These are phyloP conservation scores for Petrolisthes cinctipes DNA, from an alignment of 2,888 invertebrate genomes.

Conservation along the genomic window DNA sequence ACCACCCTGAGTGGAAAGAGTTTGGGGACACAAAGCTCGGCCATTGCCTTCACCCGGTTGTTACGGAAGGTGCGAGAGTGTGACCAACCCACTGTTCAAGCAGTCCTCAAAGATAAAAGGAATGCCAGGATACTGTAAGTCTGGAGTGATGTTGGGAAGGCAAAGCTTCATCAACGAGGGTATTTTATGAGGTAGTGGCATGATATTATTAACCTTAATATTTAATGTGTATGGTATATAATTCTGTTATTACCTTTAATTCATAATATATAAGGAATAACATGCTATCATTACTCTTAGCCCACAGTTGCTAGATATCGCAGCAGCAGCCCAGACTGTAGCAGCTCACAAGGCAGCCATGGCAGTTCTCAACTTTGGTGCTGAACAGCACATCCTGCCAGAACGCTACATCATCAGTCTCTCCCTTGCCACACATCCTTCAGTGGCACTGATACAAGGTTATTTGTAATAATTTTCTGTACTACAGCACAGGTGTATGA, in stretches of 20 bases:
- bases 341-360: constrained; percentile 79
- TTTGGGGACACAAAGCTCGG: constrained; percentile 77
- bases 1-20: constrained; percentile 74
- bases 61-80: constrained; percentile 76
- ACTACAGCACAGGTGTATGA: no score
- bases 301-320: constrained; percentile 78
- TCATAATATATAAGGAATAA: constrained; percentile 10
- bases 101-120: constrained; percentile 74
- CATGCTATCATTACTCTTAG: constrained; percentile 68
- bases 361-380: constrained; percentile 75
- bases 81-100: constrained; percentile 75
- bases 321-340: constrained; percentile 79
- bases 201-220: not conserved
- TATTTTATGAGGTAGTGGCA: not conserved
- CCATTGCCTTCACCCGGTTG: constrained; percentile 77
- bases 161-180: constrained; percentile 1
- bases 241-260: not conserved
- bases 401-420: constrained; percentile 83
- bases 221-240: not conserved
- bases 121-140: constrained; percentile 73
- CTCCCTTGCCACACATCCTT: constrained; percentile 78
- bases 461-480: constrained; percentile 16
- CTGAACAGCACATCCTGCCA: constrained; percentile 74
- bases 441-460: constrained; percentile 73
- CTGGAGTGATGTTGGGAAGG: constrained; percentile 54